Evolutionary conservation across 2,888 invertebrate genomes (phyloP), one percentile per base, ranked within the genome.

Genomic region (Heteropelma amictum): DNA sequence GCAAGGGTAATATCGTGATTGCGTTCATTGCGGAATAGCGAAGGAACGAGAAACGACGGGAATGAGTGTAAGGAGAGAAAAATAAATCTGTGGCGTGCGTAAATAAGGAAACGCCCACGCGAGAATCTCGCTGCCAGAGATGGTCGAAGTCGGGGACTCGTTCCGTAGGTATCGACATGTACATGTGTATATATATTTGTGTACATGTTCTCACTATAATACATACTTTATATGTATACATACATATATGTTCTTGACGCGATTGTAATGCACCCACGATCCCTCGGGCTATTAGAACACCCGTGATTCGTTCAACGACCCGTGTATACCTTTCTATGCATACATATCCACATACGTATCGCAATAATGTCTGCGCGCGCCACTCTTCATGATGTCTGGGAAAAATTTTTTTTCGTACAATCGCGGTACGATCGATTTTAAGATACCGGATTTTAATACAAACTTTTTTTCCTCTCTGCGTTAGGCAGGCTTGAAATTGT

Each of bases 51-150:
- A 45, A 51, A 58, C 23, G 54, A 54, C 8, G 28, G 54, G 38
- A 56, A 38, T 12, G 38, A 23, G n/a, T n/a, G 35, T 21, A 56
- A 38, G 38, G 19, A 53, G 45, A 65, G 76, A 61, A 65, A 76
- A 79, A 79, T 78, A 77, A 78, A 76, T 77, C 72, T 76, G 56
- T 65, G 58, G 64, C 67, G 63, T 70, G 65, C 74, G 76, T 76
- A 77, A 79, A 79, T 75, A 78, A 75, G 76, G 73, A 76, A 79
- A 77, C 77, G 69, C 77, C 79, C 72, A 77, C 79, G 79, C 65
- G 49, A 30, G 23, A 38, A 51, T 63, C 40, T 23, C 49, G 56
- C 54, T 61, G 67, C 47, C 40, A 51, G 72, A 47, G 51, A 60
- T 21, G 64, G 33, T 56, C 54, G 56, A 33, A 23, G n/a, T 23